Base-by-base conservation (phyloP, 2,888 invertebrate species). In the Drosophila kokeensis region DNA sequence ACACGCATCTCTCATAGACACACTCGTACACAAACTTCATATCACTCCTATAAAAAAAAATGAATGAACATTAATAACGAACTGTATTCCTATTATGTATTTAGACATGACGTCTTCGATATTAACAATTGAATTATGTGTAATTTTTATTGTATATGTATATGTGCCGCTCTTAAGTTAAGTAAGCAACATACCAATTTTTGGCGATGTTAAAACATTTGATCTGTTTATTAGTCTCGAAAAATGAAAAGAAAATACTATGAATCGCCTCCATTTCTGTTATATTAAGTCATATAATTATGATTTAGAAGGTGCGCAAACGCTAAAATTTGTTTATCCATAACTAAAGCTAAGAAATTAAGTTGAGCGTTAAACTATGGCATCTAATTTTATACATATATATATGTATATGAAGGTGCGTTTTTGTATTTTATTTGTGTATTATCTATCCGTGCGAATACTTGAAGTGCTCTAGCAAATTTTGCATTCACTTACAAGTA, bases 71-170 rank as follows among this genome's bases (percentile, higher is more conserved):
- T 64, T 53, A 68, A 67, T 70, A 59, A 86, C 69, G 68, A 84
- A 87, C 82, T 89, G 89, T 89, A 85, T 85, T 85, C 85, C 85
- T 85, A 85, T 81, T 84, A 83, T 79, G 52, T 80, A 80, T 75
- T 79, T 74, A 84, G 72, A 84, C 70, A 65, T 55, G 66, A 48
- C 48, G 52, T 77, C 65, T 34, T 58, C 60, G 73, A 71, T 79
- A 85, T 82, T 76, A 87, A 69, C 73, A 69, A 69, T 61, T 79
- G 59, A 63, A 65, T 68, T 70, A 69, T 80, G 60, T 79, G 62
- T 72, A 78, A 54, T 50, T 58, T 62, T 57, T 65, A 71, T 71
- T 68, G 50, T 70, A 61, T 60, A 64, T 59, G 54, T 77, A 60
- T 54, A 49, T 58, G 38, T 72, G 64, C 24, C 60, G 59, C 66